These are phyloP conservation scores for Macroteleia sp. DNA, from an alignment of 2,888 invertebrate species.

Conservation along the genomic window DNA sequence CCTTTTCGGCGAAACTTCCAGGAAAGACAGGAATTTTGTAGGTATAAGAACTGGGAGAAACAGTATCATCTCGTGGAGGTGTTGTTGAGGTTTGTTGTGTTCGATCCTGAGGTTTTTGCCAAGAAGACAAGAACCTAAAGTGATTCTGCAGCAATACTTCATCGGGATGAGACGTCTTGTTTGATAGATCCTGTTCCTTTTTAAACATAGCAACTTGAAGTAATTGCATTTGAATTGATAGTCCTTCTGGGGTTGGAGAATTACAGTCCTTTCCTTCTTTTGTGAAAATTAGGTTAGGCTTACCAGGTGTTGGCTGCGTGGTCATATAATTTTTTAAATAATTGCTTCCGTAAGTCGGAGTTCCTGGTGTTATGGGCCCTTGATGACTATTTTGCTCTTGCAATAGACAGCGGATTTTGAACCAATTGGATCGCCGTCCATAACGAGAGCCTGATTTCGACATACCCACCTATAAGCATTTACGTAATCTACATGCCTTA, in stretches of 20 bases:
- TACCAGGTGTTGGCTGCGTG: no score
- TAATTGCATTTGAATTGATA: slow-evolving; percentile 79
- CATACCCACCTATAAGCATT: slow-evolving; percentile 95
- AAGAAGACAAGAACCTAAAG: slow-evolving; percentile 76
- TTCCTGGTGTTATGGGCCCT: no score
- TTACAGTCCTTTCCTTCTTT: no score
- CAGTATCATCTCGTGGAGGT: slow-evolving; percentile 67
- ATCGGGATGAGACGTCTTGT: slow-evolving; percentile 80
- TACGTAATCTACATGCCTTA: slow-evolving; percentile 94
- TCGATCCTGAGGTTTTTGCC: slow-evolving; percentile 71
- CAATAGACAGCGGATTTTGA: slow-evolving; percentile 93
- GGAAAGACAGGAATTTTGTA: slow-evolving; percentile 75
- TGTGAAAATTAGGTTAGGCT: no score
- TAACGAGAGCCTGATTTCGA: slow-evolving; percentile 95
- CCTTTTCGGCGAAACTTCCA: slow-evolving; percentile 74
- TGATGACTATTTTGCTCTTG: no score
- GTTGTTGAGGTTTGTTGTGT: slow-evolving; percentile 69
- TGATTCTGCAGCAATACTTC: slow-evolving; percentile 79
- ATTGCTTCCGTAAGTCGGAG: no score
- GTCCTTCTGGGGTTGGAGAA: no score
- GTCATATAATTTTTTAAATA: no score
- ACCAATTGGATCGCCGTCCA: slow-evolving; percentile 95
- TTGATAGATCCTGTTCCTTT: slow-evolving; percentile 76
- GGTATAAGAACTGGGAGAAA: slow-evolving; percentile 67
- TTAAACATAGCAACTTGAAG: slow-evolving; percentile 79